phyloP scores from a whole-genome alignment of 2,113 vertebrate genomes.

The Gadus macrocephalus region DNA sequence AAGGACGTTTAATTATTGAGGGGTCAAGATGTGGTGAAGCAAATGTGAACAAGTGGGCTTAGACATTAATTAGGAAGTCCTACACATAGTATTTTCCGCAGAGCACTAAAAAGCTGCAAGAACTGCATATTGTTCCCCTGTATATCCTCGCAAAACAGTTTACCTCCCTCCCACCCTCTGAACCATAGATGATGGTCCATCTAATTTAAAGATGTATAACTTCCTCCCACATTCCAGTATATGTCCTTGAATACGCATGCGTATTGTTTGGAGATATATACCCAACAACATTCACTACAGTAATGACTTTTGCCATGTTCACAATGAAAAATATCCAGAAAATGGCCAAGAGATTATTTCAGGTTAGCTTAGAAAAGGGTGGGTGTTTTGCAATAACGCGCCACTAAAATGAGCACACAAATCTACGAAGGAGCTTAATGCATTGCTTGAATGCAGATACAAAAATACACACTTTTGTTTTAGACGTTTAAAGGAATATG shows the following conservation, averaged over 20 bases:
- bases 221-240: conserved; percentile 40
- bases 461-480: no score
- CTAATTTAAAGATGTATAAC: conserved; percentile 38
- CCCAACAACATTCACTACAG: conserved; percentile 49
- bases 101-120: neutral
- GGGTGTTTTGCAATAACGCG: conserved; percentile 59
- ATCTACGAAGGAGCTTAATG: conserved; percentile 47
- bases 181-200: conserved; percentile 43
- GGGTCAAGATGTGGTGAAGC: no score
- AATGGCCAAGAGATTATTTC: conserved; percentile 40
- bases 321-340: conserved; percentile 63
- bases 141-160: neutral
- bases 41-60: no score
- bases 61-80: no score
- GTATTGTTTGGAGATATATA: conserved; percentile 66
- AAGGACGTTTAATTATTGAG: no score
- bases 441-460: no score
- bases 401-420: conserved; percentile 67
- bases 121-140: neutral
- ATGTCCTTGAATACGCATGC: conserved; percentile 38
- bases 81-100: no score
- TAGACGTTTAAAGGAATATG: no score
- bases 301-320: conserved; percentile 63
- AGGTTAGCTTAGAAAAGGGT: conserved; percentile 30
- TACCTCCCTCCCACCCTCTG: conserved; percentile 6